Conservation (phyloP, 2,113 vertebrate genomes). For the Epinephelus fuscoguttatus region DNA sequence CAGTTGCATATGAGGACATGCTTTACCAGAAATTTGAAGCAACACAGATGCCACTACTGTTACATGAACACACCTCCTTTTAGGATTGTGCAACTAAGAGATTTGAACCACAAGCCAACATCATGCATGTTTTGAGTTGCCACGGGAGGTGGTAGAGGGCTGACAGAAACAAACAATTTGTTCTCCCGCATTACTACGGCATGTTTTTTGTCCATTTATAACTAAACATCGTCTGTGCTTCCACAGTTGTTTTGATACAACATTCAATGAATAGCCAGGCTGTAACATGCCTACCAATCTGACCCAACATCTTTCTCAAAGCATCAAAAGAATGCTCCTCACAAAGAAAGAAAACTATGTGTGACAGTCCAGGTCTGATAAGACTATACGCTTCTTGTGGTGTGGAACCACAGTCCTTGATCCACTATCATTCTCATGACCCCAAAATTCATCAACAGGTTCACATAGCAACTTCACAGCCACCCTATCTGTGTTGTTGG, state of each 20-base stretch:
- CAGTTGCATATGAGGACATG: not conserved
- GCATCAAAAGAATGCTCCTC: not conserved
- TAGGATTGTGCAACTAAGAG: not conserved
- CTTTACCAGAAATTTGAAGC: not conserved
- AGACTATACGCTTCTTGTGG: accelerated
- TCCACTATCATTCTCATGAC: not conserved
- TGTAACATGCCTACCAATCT: not conserved
- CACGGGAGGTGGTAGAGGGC: not conserved
- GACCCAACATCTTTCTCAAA: not conserved
- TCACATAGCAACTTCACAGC: accelerated
- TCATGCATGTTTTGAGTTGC: not conserved
- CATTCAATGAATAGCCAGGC: not conserved
- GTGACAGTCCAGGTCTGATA: not conserved
- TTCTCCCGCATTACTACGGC: too few relatives aligned
- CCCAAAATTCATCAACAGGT: accelerated
- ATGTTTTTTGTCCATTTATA: not conserved
- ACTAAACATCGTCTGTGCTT: not conserved
- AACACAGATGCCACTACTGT: not conserved
- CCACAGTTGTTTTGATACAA: not conserved
- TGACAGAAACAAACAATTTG: too few relatives aligned
- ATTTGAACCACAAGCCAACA: not conserved
- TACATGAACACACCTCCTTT: not conserved
- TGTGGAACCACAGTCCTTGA: not conserved
- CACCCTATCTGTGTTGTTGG: not conserved
- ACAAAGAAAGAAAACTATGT: not conserved